These are phyloP conservation scores for Lagopus muta DNA, from an alignment of 2,113 vertebrate species.

Conservation along the genomic window DNA sequence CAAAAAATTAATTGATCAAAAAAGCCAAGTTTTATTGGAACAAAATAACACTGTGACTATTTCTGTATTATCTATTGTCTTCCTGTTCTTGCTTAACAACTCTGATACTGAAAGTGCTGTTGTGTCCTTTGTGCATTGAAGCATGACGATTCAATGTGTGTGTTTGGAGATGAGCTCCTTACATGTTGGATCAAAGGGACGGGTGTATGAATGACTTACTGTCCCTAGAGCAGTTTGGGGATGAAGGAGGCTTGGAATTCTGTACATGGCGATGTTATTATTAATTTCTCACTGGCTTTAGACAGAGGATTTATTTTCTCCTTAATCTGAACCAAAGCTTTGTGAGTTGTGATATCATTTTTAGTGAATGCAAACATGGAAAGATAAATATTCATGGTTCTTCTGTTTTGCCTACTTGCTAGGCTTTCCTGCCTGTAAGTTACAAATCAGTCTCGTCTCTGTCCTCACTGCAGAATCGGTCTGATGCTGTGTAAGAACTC, in stretches of 20 bases:
- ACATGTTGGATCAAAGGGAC: background rate
- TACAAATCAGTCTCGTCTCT: background rate
- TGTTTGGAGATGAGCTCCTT: background rate
- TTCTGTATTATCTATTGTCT: background rate
- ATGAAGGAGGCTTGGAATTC: background rate
- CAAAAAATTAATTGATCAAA: background rate
- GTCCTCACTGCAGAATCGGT: background rate
- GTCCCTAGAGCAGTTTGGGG: background rate
- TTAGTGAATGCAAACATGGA: background rate
- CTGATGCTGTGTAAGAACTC: background rate
- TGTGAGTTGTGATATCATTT: background rate
- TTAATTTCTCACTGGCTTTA: background rate
- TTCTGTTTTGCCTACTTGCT: background rate
- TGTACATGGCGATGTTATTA: accelerated
- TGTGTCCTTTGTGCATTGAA: conserved; percentile 6
- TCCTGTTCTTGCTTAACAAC: background rate
- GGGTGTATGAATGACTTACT: background rate
- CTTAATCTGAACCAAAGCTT: background rate
- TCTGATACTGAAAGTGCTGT: background rate
- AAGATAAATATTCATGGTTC: background rate
- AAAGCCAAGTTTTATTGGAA: background rate
- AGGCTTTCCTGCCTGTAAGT: background rate
- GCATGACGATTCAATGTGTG: background rate
- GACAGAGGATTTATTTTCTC: background rate
- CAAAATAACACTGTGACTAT: background rate